Conservation (phyloP, 2,113 vertebrate genomes). For the Ictalurus furcatus region DNA sequence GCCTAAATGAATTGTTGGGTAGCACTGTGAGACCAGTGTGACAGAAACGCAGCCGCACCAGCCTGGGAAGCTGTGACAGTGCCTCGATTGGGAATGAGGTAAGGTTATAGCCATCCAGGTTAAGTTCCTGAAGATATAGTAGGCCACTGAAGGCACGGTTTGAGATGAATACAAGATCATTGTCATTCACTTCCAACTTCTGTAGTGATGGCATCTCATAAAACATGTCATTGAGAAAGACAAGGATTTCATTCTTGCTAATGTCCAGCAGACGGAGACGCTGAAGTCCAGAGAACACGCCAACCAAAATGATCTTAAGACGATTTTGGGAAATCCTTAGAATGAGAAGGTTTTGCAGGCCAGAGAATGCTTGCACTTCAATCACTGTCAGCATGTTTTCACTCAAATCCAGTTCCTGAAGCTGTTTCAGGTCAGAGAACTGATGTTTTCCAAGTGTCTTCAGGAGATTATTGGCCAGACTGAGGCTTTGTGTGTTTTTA, state of each 20-base stretch:
- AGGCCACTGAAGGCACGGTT: slow-evolving; percentile 76
- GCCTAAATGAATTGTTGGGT: slow-evolving; percentile 73
- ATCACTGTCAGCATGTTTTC: slow-evolving; percentile 78
- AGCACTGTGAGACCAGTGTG: slow-evolving; percentile 68
- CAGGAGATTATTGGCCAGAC: slow-evolving; percentile 78
- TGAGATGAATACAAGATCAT: slow-evolving; percentile 80
- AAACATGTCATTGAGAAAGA: slow-evolving; percentile 84
- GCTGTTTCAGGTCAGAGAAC: slow-evolving; percentile 71
- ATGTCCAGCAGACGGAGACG: slow-evolving; percentile 79
- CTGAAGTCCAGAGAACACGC: slow-evolving; percentile 75
- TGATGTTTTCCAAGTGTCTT: slow-evolving; percentile 70
- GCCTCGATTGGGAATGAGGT: slow-evolving; percentile 76
- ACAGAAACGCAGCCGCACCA: slow-evolving; percentile 71
- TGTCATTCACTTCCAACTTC: slow-evolving; percentile 70
- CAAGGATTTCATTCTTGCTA: slow-evolving; percentile 81
- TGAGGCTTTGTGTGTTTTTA: slow-evolving; percentile 68
- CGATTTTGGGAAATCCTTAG: slow-evolving; percentile 74
- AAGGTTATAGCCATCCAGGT: slow-evolving; percentile 81
- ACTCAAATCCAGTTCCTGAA: slow-evolving; percentile 82
- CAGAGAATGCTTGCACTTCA: slow-evolving; percentile 78
- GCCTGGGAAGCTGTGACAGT: slow-evolving; percentile 68
- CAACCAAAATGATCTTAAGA: slow-evolving; percentile 77
- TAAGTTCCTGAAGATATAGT: slow-evolving; percentile 69
- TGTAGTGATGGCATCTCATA: slow-evolving; percentile 69
- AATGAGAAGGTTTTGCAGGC: slow-evolving; percentile 67